Percentiles rank a stretch among this genome's conserved stretches.
Evolutionary conservation across 1,140 invertebrate species (phyloP).

Genomic region (Dendroctonus valens): DNA sequence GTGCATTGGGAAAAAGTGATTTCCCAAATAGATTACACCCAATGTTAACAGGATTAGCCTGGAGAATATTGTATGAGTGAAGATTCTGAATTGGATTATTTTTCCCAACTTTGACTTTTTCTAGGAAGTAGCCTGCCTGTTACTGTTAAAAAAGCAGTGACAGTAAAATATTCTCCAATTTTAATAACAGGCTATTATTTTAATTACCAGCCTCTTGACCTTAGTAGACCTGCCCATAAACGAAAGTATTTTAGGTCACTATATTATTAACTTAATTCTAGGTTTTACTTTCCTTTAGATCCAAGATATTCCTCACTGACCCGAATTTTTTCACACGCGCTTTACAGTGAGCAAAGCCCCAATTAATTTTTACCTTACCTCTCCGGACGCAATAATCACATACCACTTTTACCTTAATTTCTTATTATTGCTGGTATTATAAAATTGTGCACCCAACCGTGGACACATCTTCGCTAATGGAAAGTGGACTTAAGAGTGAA

Average conservation of each 20-base stretch:
- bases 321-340: constrained; percentile 12
- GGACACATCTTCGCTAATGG: constrained; percentile 7
- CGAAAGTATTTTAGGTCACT: constrained; percentile 14
- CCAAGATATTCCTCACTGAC: constrained; percentile 9
- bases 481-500: constrained; percentile 17
- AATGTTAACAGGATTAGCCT: too few relatives aligned
- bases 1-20: too few relatives aligned
- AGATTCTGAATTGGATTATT: too few relatives aligned
- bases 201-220: neutral
- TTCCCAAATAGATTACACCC: too few relatives aligned
- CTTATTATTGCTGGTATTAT: constrained; percentile 1
- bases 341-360: constrained; percentile 1
- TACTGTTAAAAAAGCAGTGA: too few relatives aligned
- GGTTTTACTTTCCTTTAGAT: constrained; percentile 19
- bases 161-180: neutral
- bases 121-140: too few relatives aligned
- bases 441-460: constrained; percentile 7
- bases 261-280: constrained; percentile 7
- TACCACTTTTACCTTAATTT: constrained; percentile 17
- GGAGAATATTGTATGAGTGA: too few relatives aligned
- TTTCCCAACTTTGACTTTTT: too few relatives aligned
- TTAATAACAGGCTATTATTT: constrained; percentile 6
- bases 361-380: constrained; percentile 12
- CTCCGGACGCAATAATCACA: constrained; percentile 12
- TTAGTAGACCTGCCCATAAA: constrained; percentile 4